phyloP scores from a whole-genome alignment of 2,113 vertebrate genomes.

The Budorcas taxicolor region DNA sequence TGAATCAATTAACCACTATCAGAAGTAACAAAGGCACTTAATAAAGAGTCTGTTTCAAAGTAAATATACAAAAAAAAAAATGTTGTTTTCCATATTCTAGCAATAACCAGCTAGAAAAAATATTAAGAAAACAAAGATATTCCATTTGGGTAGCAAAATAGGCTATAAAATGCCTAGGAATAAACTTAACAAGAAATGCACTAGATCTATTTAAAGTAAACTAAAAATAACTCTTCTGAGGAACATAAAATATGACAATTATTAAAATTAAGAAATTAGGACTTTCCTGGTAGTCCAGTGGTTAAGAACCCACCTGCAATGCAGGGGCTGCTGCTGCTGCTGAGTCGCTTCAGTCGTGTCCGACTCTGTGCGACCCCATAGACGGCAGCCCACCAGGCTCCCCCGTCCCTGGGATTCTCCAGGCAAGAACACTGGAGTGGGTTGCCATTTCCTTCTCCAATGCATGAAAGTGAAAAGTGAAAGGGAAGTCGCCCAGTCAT shows the following conservation, averaged over 20 bases:
- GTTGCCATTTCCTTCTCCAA: too few species aligned
- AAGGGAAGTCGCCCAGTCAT: too few species aligned
- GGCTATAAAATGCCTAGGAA: background rate
- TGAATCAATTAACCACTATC: background rate
- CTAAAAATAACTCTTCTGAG: background rate
- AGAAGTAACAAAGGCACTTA: background rate
- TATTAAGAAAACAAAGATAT: background rate
- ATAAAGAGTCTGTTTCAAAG: background rate
- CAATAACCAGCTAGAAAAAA: background rate
- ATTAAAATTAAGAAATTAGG: background rate
- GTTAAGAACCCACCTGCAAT: background rate
- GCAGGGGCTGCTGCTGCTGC: background rate
- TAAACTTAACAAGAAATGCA: conserved; percentile 26
- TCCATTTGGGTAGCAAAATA: background rate
- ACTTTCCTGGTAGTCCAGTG: background rate
- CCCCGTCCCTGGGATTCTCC: too few species aligned
- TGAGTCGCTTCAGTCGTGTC: too few species aligned
- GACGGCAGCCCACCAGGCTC: too few species aligned
- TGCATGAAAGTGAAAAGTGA: too few species aligned
- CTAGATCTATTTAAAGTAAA: background rate
- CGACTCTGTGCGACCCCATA: too few species aligned
- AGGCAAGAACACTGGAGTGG: too few species aligned
- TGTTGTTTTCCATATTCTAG: background rate
- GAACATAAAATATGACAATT: background rate
- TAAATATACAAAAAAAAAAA: background rate